A percentile compares a stretch with the other conserved stretches of the same genome.
Conservation (phyloP, 2,113 vertebrate species). For the Pycnonotus jocosus region DNA sequence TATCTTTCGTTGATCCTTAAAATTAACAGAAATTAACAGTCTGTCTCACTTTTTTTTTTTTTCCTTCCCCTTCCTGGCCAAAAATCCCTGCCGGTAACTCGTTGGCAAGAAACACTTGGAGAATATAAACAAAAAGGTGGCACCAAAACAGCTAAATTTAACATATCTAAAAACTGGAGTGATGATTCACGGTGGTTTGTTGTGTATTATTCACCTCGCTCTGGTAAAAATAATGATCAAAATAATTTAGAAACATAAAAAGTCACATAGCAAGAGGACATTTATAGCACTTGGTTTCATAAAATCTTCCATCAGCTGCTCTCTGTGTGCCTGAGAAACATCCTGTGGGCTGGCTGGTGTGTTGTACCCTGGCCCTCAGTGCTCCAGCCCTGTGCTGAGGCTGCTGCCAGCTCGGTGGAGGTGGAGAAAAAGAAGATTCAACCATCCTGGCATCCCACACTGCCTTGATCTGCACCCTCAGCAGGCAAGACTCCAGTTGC, state of each 20-base stretch:
- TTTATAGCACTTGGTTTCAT: slow-evolving; percentile 4
- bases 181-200: slow-evolving; percentile 41
- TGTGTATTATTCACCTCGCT: slow-evolving; percentile 8
- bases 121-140: slow-evolving; percentile 54
- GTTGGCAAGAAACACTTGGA: slow-evolving; percentile 34
- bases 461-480: neutral
- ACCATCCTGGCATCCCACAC: neutral
- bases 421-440: neutral
- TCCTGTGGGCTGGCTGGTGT: neutral
- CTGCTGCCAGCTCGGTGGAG: neutral
- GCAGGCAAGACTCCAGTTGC: neutral
- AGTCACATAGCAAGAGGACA: neutral
- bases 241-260: slow-evolving; percentile 14
- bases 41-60: neutral
- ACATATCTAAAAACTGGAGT: slow-evolving; percentile 10
- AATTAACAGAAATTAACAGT: neutral
- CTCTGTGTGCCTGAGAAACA: neutral
- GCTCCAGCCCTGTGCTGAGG: neutral
- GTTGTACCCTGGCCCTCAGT: neutral
- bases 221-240: slow-evolving; percentile 33
- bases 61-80: neutral
- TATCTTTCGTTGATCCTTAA: neutral
- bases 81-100: slow-evolving; percentile 40
- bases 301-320: neutral
- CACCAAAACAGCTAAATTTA: slow-evolving; percentile 48